Base-by-base conservation (phyloP, 2,113 vertebrate genomes). In the Lepus timidus region DNA sequence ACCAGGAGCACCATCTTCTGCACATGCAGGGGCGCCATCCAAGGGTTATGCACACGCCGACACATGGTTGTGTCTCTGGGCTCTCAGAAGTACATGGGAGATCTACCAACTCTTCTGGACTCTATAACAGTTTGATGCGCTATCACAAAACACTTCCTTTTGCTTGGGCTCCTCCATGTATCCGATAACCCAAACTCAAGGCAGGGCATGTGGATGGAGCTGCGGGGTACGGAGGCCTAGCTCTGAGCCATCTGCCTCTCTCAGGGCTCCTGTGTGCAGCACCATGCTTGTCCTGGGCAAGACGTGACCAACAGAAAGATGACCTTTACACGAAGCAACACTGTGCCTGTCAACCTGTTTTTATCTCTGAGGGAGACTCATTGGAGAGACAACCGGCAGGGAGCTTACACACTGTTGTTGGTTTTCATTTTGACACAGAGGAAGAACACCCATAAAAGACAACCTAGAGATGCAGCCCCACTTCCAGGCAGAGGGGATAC, bases 401-500 rank as follows among this genome's bases (percentile, higher is more conserved):
- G 81, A 55, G 29, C 62, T 75, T 87, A 51, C 6, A 2, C 12
- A n/a, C 27, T 33, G 19, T 44, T 0, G 23, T 23, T 94, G 82
- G 88, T 85, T 96, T 90, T 49, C 70, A 25, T 0, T 27, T 82
- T 96, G 94, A 97, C 39, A 88, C 83, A 93, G 9, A 83, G 51
- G 22, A 52, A 62, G 73, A 44, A 22, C 31, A 36, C 11, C 49
- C 22, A 31, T 17, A 7, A 75, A 92, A 85, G 71, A 44, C 89
- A 91, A 71, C 19, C 39, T 39, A 85, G 80, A 7, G 39, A n/a
- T 12, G 22, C 36, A 36, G 29, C 33, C 65, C 12, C 3, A 27
- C 16, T 6, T 62, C n/a, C 8, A 7, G n/a, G 73, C n/a, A 82
- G 29, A 4, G 0, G n/a, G 9, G 55, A 65, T 97, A 99, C 99